A percentile compares a stretch with the other conserved stretches of the same genome.
Evolutionary conservation across 2,797 vertebrate species (phyloP).

Genomic region (Scomberomorus guttatus): DNA sequence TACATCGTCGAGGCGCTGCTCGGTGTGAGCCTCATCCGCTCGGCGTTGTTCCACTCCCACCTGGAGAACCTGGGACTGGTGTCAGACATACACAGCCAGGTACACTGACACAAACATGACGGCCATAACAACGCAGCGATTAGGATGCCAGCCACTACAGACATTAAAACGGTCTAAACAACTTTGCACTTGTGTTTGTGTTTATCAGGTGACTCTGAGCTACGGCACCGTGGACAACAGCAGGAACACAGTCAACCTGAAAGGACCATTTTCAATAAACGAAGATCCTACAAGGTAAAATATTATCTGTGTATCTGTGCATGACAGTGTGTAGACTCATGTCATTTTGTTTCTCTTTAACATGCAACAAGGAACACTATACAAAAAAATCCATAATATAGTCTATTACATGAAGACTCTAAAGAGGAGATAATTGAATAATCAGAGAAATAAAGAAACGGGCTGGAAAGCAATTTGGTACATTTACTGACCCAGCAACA

Average conservation of each 20-base stretch:
- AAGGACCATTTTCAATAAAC: conserved; percentile 86
- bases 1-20: conserved; percentile 95
- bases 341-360: neutral
- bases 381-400: neutral
- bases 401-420: neutral
- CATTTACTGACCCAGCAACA: neutral
- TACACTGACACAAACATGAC: conserved; percentile 52
- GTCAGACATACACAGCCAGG: conserved; percentile 92
- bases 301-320: neutral
- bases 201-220: conserved; percentile 91
- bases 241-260: conserved; percentile 90
- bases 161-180: neutral
- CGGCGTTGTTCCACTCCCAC: conserved; percentile 94
- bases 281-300: conserved; percentile 93
- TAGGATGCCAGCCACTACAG: too few species aligned
- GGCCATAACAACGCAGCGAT: neutral
- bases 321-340: neutral
- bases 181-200: neutral
- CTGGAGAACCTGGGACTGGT: conserved; percentile 92
- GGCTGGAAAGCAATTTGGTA: neutral
- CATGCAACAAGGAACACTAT: neutral
- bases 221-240: conserved; percentile 91
- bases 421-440: neutral
- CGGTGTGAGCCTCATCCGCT: conserved; percentile 90
- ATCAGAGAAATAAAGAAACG: neutral